A percentile compares a stretch with the other conserved stretches of the same genome.
These are phyloP conservation scores for Callipepla squamata DNA, from an alignment of 2,113 vertebrate species.

Conservation along the genomic window DNA sequence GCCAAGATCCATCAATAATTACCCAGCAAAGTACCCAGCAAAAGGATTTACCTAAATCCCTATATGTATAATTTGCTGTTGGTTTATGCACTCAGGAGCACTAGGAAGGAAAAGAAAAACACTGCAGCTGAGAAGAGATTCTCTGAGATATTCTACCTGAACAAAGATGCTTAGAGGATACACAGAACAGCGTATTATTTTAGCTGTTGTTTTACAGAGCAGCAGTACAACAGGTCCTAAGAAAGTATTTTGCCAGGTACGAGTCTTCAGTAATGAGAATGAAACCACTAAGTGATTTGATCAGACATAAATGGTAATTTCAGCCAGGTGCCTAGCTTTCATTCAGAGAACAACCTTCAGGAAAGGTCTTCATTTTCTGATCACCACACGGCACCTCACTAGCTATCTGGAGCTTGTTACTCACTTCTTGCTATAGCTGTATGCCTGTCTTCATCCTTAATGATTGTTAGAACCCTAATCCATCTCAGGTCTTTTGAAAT, in stretches of 20 bases:
- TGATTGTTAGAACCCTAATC: background rate
- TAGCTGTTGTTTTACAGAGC: background rate
- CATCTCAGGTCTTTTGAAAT: background rate
- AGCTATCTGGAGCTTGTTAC: background rate
- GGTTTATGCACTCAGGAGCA: background rate
- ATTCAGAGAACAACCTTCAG: background rate
- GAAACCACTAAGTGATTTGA: background rate
- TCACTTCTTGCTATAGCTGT: fast-evolving
- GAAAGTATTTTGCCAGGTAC: background rate
- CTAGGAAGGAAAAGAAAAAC: background rate
- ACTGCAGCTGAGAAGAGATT: background rate
- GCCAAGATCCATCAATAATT: background rate
- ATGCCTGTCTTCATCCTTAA: background rate
- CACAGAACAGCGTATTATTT: background rate
- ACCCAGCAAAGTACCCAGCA: background rate
- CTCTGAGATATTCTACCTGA: background rate
- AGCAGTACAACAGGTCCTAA: background rate
- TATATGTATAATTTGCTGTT: background rate
- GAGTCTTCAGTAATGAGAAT: background rate
- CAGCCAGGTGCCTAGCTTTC: background rate
- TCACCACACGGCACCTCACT: background rate
- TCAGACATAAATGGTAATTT: background rate
- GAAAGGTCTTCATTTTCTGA: background rate
- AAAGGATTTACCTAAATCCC: background rate
- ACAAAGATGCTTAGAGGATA: background rate